phyloP scores from a whole-genome alignment of 2,888 invertebrate genomes.

The Mongoloraphidia duomilia region DNA sequence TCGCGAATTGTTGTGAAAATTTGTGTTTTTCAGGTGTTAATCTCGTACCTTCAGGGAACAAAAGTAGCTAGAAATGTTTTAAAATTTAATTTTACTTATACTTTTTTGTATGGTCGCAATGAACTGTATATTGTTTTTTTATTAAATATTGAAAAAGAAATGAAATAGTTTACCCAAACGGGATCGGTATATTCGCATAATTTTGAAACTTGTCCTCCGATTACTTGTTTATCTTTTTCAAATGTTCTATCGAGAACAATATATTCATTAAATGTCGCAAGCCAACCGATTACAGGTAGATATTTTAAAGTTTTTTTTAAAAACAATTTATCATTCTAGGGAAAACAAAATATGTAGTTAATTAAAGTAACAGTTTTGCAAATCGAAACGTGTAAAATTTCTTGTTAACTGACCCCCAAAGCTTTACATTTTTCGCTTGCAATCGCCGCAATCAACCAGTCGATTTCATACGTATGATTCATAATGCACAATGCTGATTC shows the following conservation, averaged over 20 bases:
- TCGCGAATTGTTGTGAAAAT: constrained; percentile 67
- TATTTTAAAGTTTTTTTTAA: constrained; percentile 80
- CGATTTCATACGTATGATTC: constrained; percentile 85
- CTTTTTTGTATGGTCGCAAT: background rate
- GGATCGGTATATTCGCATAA: constrained; percentile 47
- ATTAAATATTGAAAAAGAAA: too few relatives aligned
- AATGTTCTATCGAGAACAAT: constrained; percentile 77
- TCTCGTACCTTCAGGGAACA: constrained; percentile 81
- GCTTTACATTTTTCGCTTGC: constrained; percentile 60
- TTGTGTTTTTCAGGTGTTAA: constrained; percentile 70
- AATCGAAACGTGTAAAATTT: background rate
- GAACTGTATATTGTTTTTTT: background rate
- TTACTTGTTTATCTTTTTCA: constrained; percentile 68
- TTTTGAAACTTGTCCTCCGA: constrained; percentile 57
- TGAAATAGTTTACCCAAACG: background rate
- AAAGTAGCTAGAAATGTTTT: constrained; percentile 42
- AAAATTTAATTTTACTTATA: background rate
- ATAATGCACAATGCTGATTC: constrained; percentile 73
- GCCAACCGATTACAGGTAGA: constrained; percentile 84
- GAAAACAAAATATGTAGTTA: constrained; percentile 17
- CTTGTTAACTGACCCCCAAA: constrained; percentile 49
- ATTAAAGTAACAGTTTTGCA: background rate
- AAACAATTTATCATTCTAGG: constrained; percentile 75
- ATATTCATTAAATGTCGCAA: constrained; percentile 81
- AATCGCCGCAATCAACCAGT: constrained; percentile 83